Conservation (phyloP, 2,888 invertebrate species). For the Heterodera filipjevi region DNA sequence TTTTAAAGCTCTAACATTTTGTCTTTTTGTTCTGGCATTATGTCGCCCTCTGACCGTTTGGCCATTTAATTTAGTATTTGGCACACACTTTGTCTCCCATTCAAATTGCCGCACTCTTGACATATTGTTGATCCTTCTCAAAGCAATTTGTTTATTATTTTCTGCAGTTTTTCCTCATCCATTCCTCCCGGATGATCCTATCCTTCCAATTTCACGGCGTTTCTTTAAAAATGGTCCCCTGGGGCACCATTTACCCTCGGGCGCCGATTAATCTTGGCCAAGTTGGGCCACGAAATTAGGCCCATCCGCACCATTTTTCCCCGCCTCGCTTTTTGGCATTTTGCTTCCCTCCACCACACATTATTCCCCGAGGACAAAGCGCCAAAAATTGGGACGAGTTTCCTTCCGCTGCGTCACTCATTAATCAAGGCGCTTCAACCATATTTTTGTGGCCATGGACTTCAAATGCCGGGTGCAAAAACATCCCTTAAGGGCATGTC, state of each 20-base stretch:
- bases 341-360: background rate
- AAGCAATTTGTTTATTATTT: background rate
- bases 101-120: background rate
- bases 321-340: background rate
- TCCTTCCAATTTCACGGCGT: background rate
- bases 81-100: background rate
- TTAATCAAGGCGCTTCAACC: background rate
- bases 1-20: background rate
- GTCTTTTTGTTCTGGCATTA: background rate
- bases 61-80: background rate
- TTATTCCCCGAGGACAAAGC: background rate
- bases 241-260: background rate
- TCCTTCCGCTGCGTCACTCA: background rate
- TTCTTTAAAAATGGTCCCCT: background rate
- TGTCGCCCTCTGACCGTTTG: background rate
- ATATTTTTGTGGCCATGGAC: background rate
- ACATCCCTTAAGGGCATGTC: background rate
- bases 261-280: constrained; percentile 12
- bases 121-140: background rate
- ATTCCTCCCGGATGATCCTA: background rate
- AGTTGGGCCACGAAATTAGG: constrained; percentile 4
- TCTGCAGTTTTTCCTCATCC: background rate
- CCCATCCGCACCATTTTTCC: background rate
- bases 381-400: constrained; percentile 2
- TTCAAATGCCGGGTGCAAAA: background rate